Evolutionary conservation across 2,113 vertebrate genomes (phyloP), one percentile per base, ranked within the genome.

Genomic region (Aspidoscelis tigris): DNA sequence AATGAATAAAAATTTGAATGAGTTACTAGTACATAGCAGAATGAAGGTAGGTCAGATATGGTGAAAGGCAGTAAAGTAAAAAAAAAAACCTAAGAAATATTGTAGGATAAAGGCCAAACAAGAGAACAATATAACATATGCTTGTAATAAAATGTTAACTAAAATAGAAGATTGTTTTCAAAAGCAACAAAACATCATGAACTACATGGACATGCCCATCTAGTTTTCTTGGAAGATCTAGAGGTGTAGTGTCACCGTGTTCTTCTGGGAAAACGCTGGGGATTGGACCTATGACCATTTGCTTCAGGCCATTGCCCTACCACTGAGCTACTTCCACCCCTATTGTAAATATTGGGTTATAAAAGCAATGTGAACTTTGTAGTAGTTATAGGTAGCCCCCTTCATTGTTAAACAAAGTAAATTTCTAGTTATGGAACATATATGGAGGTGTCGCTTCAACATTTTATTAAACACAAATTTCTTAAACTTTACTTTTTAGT

Each of bases 361-460:
- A 50, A 50, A 50, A 50, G 47, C 47, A 50, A 50, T 50, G 8
- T 50, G 5, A 50, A 50, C 47, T 6, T 50, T 50, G 47, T 5
- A 50, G 47, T 50, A 50, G 47, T 2, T 50, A 50, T 50, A 50
- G 47, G 8, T 50, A 50, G 47, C 47, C 47, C 47, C 47, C 47
- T 9, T 9, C 47, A 50, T 50, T 50, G 47, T 50, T 22, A 88
- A 71, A 20, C 24, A 33, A 84, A 81, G 88, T 39, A 70, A 24
- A 58, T 50, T 84, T 8, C 12, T 20, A 82, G 74, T 9, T 39
- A 69, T 1, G 74, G 26, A 79, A 85, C 69, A 1, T 24, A 85
- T 16, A 86, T 83, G 79, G 1, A n/a, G 6, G 78, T 88, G 66
- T 70, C 44, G 18, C 78, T 87, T 86, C 55, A 72, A 61, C n/a